These are phyloP conservation scores for Phoenoteleia sp. DNA, from an alignment of 2,888 invertebrate genomes.

Conservation along the genomic window DNA sequence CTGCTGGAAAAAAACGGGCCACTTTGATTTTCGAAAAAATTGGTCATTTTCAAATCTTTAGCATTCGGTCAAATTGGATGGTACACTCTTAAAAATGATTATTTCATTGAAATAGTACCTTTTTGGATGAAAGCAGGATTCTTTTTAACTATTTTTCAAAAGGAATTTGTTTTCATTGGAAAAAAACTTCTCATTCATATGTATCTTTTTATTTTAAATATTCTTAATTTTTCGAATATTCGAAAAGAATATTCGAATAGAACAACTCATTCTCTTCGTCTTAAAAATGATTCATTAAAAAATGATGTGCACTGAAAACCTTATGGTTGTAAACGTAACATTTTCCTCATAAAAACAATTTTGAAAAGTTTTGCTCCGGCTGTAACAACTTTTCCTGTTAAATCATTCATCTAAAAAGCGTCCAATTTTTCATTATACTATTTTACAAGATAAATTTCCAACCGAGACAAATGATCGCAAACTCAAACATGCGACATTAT, in stretches of 20 bases:
- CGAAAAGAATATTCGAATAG: background rate
- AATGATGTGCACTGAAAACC: background rate
- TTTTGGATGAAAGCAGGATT: too few species aligned
- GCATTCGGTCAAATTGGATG: too few species aligned
- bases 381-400: background rate
- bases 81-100: too few species aligned
- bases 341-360: conserved; percentile 6
- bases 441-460: conserved; percentile 18
- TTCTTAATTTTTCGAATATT: too few species aligned
- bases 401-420: conserved; percentile 19
- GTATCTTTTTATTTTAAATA: too few species aligned
- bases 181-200: too few species aligned
- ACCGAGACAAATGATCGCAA: conserved; percentile 32
- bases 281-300: background rate
- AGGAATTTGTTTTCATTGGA: too few species aligned
- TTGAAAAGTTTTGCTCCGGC: conserved; percentile 1
- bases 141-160: too few species aligned
- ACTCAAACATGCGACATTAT: conserved; percentile 15
- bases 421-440: conserved; percentile 27
- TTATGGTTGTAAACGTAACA: background rate
- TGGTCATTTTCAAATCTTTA: too few species aligned
- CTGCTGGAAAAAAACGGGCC: too few species aligned
- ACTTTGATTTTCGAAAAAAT: too few species aligned
- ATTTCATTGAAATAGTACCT: too few species aligned
- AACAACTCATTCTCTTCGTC: background rate